Percentiles rank a stretch among this genome's conserved stretches.
These are phyloP conservation scores for Parnassius mnemosyne DNA, from an alignment of 2,888 invertebrate genomes.

Conservation along the genomic window DNA sequence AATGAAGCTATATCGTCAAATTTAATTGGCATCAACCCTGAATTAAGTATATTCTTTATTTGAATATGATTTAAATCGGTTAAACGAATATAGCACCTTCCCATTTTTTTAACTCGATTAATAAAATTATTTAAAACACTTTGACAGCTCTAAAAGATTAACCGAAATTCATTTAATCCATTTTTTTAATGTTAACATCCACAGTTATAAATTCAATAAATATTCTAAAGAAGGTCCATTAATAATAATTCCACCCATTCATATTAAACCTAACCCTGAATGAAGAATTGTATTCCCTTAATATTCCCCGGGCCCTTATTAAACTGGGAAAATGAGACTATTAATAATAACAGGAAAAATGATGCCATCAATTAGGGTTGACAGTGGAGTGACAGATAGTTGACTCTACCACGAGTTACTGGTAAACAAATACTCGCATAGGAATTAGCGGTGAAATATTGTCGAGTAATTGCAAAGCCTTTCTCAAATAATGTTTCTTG, in stretches of 20 bases:
- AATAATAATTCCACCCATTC: slow-evolving; percentile 19
- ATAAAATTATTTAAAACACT: too few species aligned
- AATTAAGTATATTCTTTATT: too few species aligned
- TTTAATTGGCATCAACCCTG: too few species aligned
- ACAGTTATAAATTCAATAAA: too few species aligned
- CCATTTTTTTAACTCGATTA: too few species aligned
- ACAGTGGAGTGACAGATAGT: slow-evolving; percentile 36
- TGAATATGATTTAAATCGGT: too few species aligned
- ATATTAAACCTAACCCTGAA: slow-evolving; percentile 12
- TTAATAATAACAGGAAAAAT: slow-evolving; percentile 52
- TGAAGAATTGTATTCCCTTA: slow-evolving; percentile 23
- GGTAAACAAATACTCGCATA: slow-evolving; percentile 7
- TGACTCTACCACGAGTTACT: slow-evolving; percentile 18
- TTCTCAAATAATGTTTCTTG: background rate
- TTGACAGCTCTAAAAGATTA: too few species aligned
- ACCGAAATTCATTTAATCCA: too few species aligned
- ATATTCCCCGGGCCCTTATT: slow-evolving; percentile 25
- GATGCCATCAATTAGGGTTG: slow-evolving; percentile 49
- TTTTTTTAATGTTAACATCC: too few species aligned
- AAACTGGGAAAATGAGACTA: slow-evolving; percentile 31
- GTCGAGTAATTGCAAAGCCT: background rate
- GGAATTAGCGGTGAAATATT: slow-evolving; percentile 3
- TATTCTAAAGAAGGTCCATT: too few species aligned
- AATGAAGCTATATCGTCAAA: too few species aligned
- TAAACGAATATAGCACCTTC: too few species aligned